Conservation (phyloP, 2,113 vertebrate genomes). For the Neogale vison region DNA sequence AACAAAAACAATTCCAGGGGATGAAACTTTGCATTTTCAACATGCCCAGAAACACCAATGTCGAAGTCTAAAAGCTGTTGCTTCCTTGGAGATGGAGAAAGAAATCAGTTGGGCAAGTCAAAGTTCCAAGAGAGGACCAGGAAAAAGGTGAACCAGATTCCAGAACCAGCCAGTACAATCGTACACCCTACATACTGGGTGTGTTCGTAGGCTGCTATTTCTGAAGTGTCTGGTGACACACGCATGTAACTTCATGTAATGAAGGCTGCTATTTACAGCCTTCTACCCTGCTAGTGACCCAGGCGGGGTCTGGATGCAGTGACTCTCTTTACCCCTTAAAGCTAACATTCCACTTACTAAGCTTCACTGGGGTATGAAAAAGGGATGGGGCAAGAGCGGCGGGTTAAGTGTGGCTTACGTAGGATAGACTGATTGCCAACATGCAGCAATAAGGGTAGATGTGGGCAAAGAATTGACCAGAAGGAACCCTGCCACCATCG, state of each 20-base stretch:
- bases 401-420: background rate
- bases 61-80: background rate
- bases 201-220: constrained; percentile 18
- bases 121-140: background rate
- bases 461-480: background rate
- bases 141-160: background rate
- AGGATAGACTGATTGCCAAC: background rate
- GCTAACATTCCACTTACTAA: constrained; percentile 56
- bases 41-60: background rate
- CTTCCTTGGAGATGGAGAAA: background rate
- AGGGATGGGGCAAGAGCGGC: background rate
- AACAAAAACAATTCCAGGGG: background rate
- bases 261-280: constrained; percentile 29
- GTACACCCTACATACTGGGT: constrained; percentile 3
- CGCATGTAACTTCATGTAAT: background rate
- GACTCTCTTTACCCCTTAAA: background rate
- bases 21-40: background rate
- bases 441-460: background rate
- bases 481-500: background rate
- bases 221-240: constrained; percentile 36
- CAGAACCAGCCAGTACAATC: background rate
- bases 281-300: constrained; percentile 55
- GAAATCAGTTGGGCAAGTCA: background rate
- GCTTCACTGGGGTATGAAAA: background rate
- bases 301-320: background rate